Evolutionary conservation across 64 coral and sea anemone species (phyloP), one percentile per base, ranked within the genome.

Genomic region (Platygyra sinensis): DNA sequence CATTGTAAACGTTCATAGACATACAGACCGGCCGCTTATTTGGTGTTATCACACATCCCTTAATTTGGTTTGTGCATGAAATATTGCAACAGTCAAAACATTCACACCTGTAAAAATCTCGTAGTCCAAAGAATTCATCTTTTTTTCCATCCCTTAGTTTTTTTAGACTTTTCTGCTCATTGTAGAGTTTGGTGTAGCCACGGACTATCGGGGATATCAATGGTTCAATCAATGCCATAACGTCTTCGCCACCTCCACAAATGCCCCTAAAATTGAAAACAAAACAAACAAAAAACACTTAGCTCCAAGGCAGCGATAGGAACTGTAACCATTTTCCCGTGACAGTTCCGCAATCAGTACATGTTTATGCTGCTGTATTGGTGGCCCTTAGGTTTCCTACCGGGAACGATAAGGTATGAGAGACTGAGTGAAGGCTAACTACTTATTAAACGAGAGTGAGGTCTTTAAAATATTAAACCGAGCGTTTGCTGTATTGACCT

Each of bases 101-200:
- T n/a, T n/a, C 64, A 67, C 8, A 90, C 89, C 89, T 90, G 78
- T 90, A 90, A n/a, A 90, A 90, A 72, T 90, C 89, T 50, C 89
- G 80, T 11, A 90, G 67, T n/a, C 89, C 89, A 46, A 90, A 90
- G 22, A 90, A 90, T 46, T 90, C 89, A 28, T 90, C 89, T 60
- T 90, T 90, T 24, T 74, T 90, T 59, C 77, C 77, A 12, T 82
- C 14, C 46, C 39, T 52, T 5, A 90, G 54, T 32, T 71, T 73
- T 32, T 82, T 0, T 16, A 90, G 9, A 16, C 22, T 72, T 83
- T 90, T 90, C 78, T 90, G 89, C 29, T 62, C 10, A 19, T 82
- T 5, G 78, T 90, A 90, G 3, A 90, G 63, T 13, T 90, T 69
- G 19, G 10, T 16, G 31, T 90, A 90, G 22, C 77, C 89, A 24